Conservation (phyloP, 2,797 vertebrate species). For the Pantherophis alleghaniensis region DNA sequence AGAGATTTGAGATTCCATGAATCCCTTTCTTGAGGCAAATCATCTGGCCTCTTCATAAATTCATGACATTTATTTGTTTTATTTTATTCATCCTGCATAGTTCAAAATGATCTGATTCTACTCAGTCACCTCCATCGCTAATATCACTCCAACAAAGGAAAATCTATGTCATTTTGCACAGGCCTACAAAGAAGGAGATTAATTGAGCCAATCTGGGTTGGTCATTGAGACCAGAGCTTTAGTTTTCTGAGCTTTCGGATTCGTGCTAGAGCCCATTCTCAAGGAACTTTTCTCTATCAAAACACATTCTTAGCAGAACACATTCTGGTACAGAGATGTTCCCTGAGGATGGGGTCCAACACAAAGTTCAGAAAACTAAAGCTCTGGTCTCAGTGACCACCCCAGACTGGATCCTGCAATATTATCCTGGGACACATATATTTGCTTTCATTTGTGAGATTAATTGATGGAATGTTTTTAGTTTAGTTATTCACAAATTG, state of each 20-base stretch:
- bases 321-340: neutral
- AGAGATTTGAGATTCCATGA: neutral
- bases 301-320: no score
- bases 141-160: neutral
- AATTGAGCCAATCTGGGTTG: neutral
- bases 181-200: neutral
- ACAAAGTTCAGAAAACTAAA: neutral
- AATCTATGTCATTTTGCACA: neutral
- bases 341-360: neutral
- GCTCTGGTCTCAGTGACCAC: neutral
- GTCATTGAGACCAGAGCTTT: neutral
- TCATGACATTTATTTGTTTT: no score
- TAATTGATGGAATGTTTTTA: neutral
- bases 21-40: neutral
- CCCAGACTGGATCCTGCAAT: neutral
- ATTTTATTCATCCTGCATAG: no score
- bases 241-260: neutral
- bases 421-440: neutral
- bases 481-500: neutral
- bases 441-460: neutral
- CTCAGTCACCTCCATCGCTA: neutral
- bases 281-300: neutral
- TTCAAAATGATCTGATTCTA: no score
- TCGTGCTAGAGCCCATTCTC: neutral
- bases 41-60: neutral